Percentiles rank a stretch among this genome's conserved stretches.
These are phyloP conservation scores for Chironomus striatipennis DNA, from an alignment of 1,140 invertebrate genomes.

Conservation along the genomic window DNA sequence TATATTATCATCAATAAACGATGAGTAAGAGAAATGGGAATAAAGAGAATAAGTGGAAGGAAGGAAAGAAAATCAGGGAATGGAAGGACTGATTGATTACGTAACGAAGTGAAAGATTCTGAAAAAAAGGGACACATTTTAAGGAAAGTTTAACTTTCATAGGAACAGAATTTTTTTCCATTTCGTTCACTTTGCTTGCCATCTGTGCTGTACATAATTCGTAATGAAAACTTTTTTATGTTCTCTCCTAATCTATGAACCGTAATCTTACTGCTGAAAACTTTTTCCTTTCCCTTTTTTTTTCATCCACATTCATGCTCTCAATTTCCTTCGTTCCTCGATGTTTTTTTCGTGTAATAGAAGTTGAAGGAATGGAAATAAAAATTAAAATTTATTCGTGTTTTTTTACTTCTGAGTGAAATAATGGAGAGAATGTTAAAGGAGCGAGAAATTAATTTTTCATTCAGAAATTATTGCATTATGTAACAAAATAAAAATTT, in stretches of 20 bases:
- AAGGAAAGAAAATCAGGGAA: too few relatives aligned
- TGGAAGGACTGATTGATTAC: neutral
- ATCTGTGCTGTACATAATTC: too few relatives aligned
- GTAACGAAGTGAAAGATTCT: neutral
- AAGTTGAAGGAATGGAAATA: neutral
- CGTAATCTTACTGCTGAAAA: neutral
- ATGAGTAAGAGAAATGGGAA: too few relatives aligned
- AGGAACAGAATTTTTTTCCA: neutral
- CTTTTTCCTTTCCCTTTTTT: neutral
- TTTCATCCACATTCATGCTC: neutral
- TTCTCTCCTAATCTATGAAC: neutral
- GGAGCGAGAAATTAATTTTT: too few relatives aligned
- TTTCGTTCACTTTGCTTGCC: too few relatives aligned
- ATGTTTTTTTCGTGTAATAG: too few relatives aligned
- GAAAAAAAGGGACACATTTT: neutral
- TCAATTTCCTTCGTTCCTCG: neutral
- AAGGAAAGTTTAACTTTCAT: neutral
- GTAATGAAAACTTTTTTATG: neutral
- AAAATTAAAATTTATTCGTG: conserved; percentile 10
- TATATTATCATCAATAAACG: too few relatives aligned
- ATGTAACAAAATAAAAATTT: too few relatives aligned
- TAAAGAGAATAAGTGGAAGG: too few relatives aligned
- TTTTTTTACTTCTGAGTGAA: neutral
- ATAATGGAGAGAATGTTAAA: too few relatives aligned
- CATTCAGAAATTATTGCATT: too few relatives aligned